These are phyloP conservation scores for Entelurus aequoreus DNA, from an alignment of 2,113 vertebrate species.

Conservation along the genomic window DNA sequence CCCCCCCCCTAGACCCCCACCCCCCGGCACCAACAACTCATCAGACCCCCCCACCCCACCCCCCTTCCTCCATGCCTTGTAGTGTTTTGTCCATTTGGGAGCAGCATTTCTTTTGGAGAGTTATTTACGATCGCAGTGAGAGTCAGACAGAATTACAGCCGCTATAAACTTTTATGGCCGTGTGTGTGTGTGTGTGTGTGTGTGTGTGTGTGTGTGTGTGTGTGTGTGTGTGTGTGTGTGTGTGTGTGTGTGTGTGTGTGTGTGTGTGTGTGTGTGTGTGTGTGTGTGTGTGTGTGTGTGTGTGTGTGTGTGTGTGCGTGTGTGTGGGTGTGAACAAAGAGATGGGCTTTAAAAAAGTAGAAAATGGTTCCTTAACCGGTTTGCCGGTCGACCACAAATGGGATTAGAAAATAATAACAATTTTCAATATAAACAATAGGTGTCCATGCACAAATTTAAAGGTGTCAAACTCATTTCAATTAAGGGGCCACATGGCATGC, in stretches of 20 bases:
- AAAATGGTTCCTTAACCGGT: slow-evolving; percentile 24
- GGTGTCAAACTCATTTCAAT: too few relatives aligned
- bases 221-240: slow-evolving; percentile 7
- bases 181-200: slow-evolving; percentile 21
- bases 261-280: slow-evolving; percentile 12
- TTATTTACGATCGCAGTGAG: slow-evolving; percentile 64
- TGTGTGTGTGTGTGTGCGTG: slow-evolving; percentile 20
- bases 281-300: not conserved
- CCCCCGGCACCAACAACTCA: not conserved
- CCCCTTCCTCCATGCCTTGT: not conserved
- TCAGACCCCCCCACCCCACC: not conserved
- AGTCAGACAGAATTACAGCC: slow-evolving; percentile 62
- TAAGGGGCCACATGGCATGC: too few relatives aligned
- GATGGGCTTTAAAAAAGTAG: slow-evolving; percentile 13
- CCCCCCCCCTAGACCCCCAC: not conserved
- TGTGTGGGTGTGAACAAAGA: slow-evolving; percentile 3
- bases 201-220: not conserved
- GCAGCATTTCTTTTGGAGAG: slow-evolving; percentile 43
- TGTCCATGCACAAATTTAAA: too few relatives aligned
- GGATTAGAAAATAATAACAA: not conserved
- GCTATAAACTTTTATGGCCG: slow-evolving; percentile 67
- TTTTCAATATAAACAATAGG: too few relatives aligned
- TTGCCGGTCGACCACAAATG: slow-evolving; percentile 9
- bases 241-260: slow-evolving; percentile 1
- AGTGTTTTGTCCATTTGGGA: slow-evolving; percentile 52